Conservation (phyloP, 1,140 invertebrate genomes). For the Apis dorsata region DNA sequence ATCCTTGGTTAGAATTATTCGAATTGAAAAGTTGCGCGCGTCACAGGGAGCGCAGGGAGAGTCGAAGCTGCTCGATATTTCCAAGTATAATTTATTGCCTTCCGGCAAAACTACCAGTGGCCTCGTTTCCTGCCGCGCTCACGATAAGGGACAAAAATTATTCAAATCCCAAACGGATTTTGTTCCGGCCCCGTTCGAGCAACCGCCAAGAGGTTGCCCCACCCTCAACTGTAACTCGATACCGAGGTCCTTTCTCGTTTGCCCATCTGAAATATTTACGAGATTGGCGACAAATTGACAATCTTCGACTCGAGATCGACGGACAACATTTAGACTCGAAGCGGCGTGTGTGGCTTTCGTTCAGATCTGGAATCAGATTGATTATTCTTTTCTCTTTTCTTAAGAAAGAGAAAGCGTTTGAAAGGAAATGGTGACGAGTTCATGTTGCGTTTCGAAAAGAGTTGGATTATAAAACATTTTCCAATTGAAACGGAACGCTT, state of each 20-base stretch:
- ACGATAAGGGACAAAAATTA: conserved; percentile 63
- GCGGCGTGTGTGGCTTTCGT: no score
- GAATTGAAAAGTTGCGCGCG: conserved; percentile 41
- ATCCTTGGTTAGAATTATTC: conserved; percentile 36
- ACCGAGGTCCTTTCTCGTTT: neutral
- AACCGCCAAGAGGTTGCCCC: neutral
- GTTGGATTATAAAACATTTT: no score
- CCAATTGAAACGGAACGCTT: no score
- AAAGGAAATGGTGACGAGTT: no score
- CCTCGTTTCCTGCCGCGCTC: conserved; percentile 29
- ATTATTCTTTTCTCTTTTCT: no score
- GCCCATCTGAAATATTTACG: conserved; percentile 22
- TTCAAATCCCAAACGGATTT: conserved; percentile 57
- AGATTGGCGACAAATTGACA: neutral
- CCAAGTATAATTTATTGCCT: conserved; percentile 60
- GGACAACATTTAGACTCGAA: neutral
- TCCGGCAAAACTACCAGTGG: conserved; percentile 36
- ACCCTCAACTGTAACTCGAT: conserved; percentile 5
- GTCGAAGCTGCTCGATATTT: conserved; percentile 55
- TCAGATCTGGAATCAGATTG: no score
- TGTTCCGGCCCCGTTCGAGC: conserved; percentile 1
- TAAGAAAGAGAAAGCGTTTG: no score
- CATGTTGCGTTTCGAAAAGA: no score
- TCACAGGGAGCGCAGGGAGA: neutral
- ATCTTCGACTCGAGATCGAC: neutral